Percentiles rank a stretch among this genome's conserved stretches.
Conservation (phyloP, 2,888 invertebrate species). For the Auanema sp. region DNA sequence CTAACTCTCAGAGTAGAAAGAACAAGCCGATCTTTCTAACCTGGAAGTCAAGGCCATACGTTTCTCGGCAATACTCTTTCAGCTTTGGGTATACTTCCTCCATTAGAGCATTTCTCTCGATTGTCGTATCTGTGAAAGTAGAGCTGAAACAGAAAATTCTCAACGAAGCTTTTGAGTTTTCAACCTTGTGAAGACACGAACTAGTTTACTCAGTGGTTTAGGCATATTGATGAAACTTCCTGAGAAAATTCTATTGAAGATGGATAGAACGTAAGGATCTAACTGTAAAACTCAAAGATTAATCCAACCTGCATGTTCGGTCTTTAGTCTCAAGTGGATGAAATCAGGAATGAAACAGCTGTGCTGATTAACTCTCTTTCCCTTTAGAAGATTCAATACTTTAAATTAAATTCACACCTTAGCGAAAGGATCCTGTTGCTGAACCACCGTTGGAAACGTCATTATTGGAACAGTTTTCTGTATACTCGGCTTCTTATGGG, state of each 20-base stretch:
- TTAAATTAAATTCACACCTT: too few relatives aligned
- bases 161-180: background rate
- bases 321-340: too few relatives aligned
- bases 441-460: too few relatives aligned
- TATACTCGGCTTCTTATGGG: too few relatives aligned
- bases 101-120: slow-evolving; percentile 95
- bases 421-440: too few relatives aligned
- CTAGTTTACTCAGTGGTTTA: slow-evolving; percentile 94
- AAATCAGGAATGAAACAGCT: too few relatives aligned
- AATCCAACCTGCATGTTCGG: too few relatives aligned
- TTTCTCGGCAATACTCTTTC: slow-evolving; percentile 94
- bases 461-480: too few relatives aligned
- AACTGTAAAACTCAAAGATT: background rate
- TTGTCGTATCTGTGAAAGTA: slow-evolving; percentile 95
- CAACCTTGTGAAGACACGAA: slow-evolving; percentile 88
- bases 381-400: too few relatives aligned
- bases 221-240: slow-evolving; percentile 86
- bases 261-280: slow-evolving; percentile 35
- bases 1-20: slow-evolving; percentile 69
- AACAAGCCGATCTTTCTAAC: slow-evolving; percentile 68
- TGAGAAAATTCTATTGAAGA: slow-evolving; percentile 82
- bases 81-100: slow-evolving; percentile 91
- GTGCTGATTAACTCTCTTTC: too few relatives aligned
- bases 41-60: slow-evolving; percentile 96
- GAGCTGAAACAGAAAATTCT: slow-evolving; percentile 68